Base-by-base conservation (phyloP, 2,797 vertebrate genomes). In the Dermochelys coriacea region DNA sequence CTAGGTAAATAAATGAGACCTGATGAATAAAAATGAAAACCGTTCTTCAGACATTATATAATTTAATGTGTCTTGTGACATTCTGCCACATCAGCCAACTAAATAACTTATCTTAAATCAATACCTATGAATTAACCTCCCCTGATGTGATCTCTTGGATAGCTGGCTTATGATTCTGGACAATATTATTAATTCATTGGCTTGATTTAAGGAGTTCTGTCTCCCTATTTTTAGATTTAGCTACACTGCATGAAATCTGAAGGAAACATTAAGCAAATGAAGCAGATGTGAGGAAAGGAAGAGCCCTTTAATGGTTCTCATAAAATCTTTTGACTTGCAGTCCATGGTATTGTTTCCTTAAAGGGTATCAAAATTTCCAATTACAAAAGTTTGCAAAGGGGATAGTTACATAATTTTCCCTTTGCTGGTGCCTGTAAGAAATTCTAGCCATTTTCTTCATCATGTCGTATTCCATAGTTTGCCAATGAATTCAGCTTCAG, bases 341-440 rank as follows among this genome's bases (percentile, higher is more conserved):
- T 79, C 27, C 51, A 37, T 45, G 29, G 9, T 84, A 81, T 95
- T 96, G 95, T 97, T 75, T 91, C 95, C 96, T 97, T 98, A 96
- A 97, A 97, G 97, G 90, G 64, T 94, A 96, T 93, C 86, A 93
- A 68, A 93, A 93, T 95, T 97, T 96, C 94, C 84, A 96, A 87
- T 94, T 92, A 85, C 92, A 96, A 94, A 94, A 54, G 31, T 95
- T 96, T 94, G 57, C 91, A 82, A 92, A 94, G 83, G 84, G 68
- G 79, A 64, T 93, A 89, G 74, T 97, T 97, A 87, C 47, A 45
- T 94, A 96, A 96, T 93, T 97, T 78, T 93, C 45, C 41, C 80
- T 45, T 64, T 96, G 81, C 71, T 29, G 83, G n/a, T 19, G 83
- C 57, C 94, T 94, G 50, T 88, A 83, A 91, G 92, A 97, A 90